Evolutionary conservation across 2,113 vertebrate genomes (phyloP).

Genomic region (Eurypyga helias): DNA sequence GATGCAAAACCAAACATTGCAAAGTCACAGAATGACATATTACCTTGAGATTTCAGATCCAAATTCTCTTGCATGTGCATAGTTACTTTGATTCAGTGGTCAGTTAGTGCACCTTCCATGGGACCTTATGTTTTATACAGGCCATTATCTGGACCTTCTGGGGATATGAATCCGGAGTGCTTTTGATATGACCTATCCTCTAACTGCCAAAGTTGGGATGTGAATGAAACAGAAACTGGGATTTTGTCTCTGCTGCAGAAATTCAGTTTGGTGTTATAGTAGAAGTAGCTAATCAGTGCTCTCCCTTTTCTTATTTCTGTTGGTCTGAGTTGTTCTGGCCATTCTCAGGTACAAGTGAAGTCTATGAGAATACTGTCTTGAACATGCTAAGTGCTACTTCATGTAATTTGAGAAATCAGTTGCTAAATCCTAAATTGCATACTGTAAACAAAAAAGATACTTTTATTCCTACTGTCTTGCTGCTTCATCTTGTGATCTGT

Average conservation of each 20-base stretch:
- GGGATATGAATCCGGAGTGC: not conserved
- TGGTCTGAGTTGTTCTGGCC: not conserved
- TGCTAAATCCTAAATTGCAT: fast-evolving
- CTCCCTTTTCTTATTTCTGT: not conserved
- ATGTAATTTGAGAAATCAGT: not conserved
- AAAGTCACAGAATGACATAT: not conserved
- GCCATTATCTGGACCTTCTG: not conserved
- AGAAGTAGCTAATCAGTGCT: not conserved
- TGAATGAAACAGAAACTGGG: not conserved
- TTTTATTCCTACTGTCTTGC: not conserved
- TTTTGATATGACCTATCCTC: not conserved
- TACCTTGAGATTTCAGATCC: not conserved
- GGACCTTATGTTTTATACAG: not conserved
- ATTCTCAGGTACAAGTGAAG: not conserved
- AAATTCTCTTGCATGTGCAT: not conserved
- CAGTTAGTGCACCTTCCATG: not conserved
- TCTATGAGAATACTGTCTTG: not conserved
- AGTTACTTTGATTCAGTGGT: not conserved
- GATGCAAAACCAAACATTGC: not conserved
- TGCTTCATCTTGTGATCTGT: not conserved
- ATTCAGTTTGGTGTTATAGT: not conserved
- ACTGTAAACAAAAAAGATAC: not conserved
- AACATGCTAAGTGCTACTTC: not conserved
- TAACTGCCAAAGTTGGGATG: not conserved
- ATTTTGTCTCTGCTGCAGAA: not conserved